Evolutionary conservation across 2,888 invertebrate genomes (phyloP), one percentile per base, ranked within the genome.

Genomic region (Heliconius erato): DNA sequence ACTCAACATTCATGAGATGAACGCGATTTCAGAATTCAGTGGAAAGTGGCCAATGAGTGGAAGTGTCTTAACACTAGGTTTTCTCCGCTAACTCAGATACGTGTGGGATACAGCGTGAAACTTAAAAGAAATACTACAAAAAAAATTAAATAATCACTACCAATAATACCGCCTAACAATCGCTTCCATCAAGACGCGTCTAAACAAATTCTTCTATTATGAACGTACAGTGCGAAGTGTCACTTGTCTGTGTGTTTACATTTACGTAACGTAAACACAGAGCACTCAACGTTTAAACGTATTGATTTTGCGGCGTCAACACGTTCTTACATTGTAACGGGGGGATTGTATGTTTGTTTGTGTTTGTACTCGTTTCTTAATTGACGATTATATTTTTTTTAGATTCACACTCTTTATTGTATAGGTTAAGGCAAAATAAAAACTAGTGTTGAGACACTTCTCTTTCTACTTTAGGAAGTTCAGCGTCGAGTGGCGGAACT

Each of bases 301-400:
- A 79, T 83, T 83, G 83, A 82, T 83, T 83, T 63, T 81, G 81
- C 19, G 80, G 72, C 81, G 81, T 63, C 23, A 76, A 79, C 49
- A 49, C 63, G 32, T 40, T 71, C 72, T 81, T 83, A 83, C 74
- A 81, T 16, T n/a, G 69, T 44, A 40, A 77, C 77, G 44, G 76
- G 63, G 40, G 44, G n/a, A 71, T 77, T 77, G 69, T 32, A 54
- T 59, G 69, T 81, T 77, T 69, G 63, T 71, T 40, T 59, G 35
- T 28, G 11, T 40, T 44, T 44, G 7, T 44, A 26, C 26, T 67
- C 44, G 28, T 67, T 35, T 26, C 5, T n/a, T 71, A 71, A 71
- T 71, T 40, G 26, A 44, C n/a, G 40, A 26, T 26, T 16, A 65
- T 65, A 26, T n/a, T 65, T 23, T 32, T 23, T n/a, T 65, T 65